A percentile compares a stretch with the other conserved stretches of the same genome.
Evolutionary conservation across 2,113 vertebrate genomes (phyloP).

Genomic region (Picathartes gymnocephalus): DNA sequence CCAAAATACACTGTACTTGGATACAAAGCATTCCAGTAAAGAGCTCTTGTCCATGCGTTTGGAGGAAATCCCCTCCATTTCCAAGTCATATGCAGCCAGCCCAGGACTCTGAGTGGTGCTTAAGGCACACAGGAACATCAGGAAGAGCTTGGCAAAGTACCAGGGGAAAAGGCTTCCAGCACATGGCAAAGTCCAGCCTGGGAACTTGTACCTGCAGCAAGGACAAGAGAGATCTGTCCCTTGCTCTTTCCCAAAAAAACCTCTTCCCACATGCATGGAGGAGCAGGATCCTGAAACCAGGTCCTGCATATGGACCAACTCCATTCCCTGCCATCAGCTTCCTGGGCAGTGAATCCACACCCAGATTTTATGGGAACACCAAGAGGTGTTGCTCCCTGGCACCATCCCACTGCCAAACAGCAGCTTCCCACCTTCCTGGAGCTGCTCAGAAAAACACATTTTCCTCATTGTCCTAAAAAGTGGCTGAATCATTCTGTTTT

Average conservation of each 20-base stretch:
- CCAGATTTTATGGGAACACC: background rate
- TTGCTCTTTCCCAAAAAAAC: background rate
- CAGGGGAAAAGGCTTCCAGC: background rate
- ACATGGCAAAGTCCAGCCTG: background rate
- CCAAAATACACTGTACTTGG: background rate
- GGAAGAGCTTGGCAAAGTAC: background rate
- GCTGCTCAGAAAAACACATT: background rate
- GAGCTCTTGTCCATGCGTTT: rapidly evolving
- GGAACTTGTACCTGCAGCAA: background rate
- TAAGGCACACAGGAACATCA: rapidly evolving
- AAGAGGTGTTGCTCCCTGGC: background rate
- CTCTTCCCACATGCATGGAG: rapidly evolving
- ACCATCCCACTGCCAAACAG: background rate
- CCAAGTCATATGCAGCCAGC: background rate
- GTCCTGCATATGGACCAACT: background rate
- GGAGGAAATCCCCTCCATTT: background rate
- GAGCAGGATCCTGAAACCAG: background rate
- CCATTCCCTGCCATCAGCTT: background rate
- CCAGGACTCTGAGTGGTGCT: background rate
- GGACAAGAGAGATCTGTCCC: background rate
- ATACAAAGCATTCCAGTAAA: background rate
- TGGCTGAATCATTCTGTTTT: background rate
- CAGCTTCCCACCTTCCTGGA: background rate
- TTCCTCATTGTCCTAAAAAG: background rate
- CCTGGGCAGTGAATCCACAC: background rate